Evolutionary conservation across 2,888 invertebrate genomes (phyloP).

Genomic region (Crematogaster levior): DNA sequence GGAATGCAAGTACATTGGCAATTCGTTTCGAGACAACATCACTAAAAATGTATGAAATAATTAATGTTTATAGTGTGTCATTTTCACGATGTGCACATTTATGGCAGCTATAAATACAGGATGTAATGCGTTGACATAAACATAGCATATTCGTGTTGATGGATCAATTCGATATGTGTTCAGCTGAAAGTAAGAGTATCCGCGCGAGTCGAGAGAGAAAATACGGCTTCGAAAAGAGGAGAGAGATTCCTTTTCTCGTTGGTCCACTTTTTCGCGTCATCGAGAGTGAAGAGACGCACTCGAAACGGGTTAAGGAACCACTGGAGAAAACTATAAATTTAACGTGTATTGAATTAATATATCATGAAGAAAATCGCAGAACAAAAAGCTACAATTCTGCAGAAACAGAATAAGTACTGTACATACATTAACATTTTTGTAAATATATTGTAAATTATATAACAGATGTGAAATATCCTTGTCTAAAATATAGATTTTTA

Average conservation of each 20-base stretch:
- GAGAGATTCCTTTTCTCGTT: constrained; percentile 36
- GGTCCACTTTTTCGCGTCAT: constrained; percentile 54
- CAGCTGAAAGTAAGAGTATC: constrained; percentile 45
- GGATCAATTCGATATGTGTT: constrained; percentile 23
- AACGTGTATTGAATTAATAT: not conserved
- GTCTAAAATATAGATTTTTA: not conserved
- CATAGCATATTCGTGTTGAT: not conserved
- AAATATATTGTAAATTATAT: not conserved
- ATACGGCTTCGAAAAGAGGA: constrained; percentile 22
- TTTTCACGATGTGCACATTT: not conserved
- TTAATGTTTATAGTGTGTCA: constrained; percentile 1
- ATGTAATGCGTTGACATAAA: constrained; percentile 22
- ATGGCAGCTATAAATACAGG: constrained; percentile 16
- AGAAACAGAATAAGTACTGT: not conserved
- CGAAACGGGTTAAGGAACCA: constrained; percentile 22
- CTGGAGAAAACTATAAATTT: constrained; percentile 24
- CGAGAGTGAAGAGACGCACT: constrained; percentile 39
- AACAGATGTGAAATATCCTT: not conserved
- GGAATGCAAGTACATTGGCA: constrained; percentile 10
- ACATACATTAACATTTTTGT: not conserved
- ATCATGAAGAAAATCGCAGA: not conserved
- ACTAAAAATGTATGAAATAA: constrained; percentile 8
- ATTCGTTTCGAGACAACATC: not conserved
- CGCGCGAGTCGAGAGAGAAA: constrained; percentile 44
- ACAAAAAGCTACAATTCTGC: not conserved